Evolutionary conservation across 1,140 invertebrate genomes (phyloP).

Genomic region (Oryctes rhinoceros): DNA sequence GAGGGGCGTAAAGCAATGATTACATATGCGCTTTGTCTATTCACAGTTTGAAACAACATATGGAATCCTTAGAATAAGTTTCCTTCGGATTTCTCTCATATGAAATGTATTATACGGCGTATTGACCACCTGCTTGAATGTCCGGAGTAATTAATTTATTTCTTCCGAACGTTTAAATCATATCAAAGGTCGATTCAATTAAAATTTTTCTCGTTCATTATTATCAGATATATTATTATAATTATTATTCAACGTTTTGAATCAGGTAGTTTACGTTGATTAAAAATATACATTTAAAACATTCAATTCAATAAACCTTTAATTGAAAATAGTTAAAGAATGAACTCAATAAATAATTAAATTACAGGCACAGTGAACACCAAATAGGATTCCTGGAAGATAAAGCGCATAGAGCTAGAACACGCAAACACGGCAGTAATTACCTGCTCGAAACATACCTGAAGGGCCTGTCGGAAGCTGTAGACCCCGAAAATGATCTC

Average conservation of each 20-base stretch:
- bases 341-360: background rate
- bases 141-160: background rate
- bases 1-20: too few species aligned
- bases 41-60: background rate
- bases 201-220: background rate
- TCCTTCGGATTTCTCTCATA: background rate
- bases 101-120: background rate
- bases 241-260: background rate
- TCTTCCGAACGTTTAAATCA: background rate
- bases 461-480: constrained; percentile 64
- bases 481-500: constrained; percentile 59
- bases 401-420: constrained; percentile 73
- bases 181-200: background rate
- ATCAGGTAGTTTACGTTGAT: background rate
- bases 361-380: constrained; percentile 75
- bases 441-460: constrained; percentile 84
- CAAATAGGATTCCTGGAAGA: constrained; percentile 80
- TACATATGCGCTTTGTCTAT: too few species aligned
- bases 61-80: background rate
- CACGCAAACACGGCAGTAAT: constrained; percentile 80
- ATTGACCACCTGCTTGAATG: background rate
- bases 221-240: background rate
- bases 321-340: too few species aligned
- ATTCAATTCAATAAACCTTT: too few species aligned
- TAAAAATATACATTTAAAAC: too few species aligned